These are phyloP conservation scores for Mionectes olivaceus DNA, from an alignment of 2,797 vertebrate species.

Conservation along the genomic window DNA sequence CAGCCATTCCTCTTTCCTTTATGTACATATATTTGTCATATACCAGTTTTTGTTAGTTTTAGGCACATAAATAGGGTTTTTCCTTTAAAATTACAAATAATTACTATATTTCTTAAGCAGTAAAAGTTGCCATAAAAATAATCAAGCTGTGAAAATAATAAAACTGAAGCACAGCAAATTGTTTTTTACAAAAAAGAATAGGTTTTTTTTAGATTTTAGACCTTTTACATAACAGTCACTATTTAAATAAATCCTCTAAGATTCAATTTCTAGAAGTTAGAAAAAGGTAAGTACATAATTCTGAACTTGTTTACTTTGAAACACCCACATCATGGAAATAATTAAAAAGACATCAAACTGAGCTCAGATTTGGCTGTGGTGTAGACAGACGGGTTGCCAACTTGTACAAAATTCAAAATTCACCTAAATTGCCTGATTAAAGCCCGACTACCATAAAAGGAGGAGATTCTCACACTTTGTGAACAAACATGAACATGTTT, in stretches of 20 bases:
- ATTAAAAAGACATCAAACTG: not conserved
- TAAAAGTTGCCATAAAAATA: not conserved
- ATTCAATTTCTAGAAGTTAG: not conserved
- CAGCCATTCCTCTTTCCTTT: not conserved
- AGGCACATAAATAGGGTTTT: not conserved
- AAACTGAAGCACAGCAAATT: not conserved
- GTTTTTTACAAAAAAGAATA: not conserved
- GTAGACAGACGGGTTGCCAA: not conserved
- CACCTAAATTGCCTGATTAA: not conserved
- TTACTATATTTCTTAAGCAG: not conserved
- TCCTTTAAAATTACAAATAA: not conserved
- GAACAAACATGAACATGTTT: not conserved
- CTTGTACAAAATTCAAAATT: not conserved
- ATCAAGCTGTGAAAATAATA: not conserved
- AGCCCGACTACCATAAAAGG: not conserved
- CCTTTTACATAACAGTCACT: not conserved
- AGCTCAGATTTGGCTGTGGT: not conserved
- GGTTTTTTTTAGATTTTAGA: not conserved
- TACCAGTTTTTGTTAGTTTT: not conserved
- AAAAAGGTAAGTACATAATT: not conserved
- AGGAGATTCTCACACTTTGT: not conserved
- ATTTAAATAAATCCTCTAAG: not conserved
- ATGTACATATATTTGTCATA: not conserved
- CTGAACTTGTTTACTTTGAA: constrained; percentile 11
- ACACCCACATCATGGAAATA: not conserved